Percentiles rank a stretch among this genome's conserved stretches.
These are phyloP conservation scores for Numenius arquata DNA, from an alignment of 2,113 vertebrate genomes.

Conservation along the genomic window DNA sequence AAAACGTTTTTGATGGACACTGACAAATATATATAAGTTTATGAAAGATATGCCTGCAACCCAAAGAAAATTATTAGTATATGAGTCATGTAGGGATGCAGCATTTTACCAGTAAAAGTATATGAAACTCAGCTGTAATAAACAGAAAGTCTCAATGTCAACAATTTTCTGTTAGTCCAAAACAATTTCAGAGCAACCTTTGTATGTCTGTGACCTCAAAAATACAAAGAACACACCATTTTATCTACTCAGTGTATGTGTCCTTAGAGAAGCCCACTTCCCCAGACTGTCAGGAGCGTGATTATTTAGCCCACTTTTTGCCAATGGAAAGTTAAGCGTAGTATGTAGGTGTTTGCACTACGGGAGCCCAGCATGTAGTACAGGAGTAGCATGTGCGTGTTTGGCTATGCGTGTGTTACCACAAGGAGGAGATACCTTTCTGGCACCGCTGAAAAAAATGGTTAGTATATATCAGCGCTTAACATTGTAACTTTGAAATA, in stretches of 20 bases:
- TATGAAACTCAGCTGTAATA: not conserved
- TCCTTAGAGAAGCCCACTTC: not conserved
- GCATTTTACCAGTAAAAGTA: not conserved
- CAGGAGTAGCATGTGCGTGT: rapidly evolving
- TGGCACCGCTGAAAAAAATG: not conserved
- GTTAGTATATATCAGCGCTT: rapidly evolving
- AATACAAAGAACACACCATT: not conserved
- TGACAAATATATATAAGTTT: not conserved
- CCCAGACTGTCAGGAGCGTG: not conserved
- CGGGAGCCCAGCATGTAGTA: not conserved
- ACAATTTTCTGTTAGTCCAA: not conserved
- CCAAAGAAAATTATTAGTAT: not conserved
- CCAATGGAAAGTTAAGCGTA: not conserved
- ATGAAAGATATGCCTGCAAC: not conserved
- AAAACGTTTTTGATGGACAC: not conserved
- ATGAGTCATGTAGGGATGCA: not conserved
- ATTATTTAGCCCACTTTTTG: not conserved
- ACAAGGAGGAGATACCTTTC: not conserved
- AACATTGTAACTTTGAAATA: not conserved
- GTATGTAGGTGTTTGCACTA: not conserved
- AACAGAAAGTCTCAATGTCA: not conserved
- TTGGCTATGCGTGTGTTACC: not conserved
- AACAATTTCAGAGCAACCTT: not conserved
- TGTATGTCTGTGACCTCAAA: not conserved
- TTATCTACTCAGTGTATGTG: not conserved